Conservation (phyloP, 1,140 invertebrate genomes). For the Drosophila pectinifera region DNA sequence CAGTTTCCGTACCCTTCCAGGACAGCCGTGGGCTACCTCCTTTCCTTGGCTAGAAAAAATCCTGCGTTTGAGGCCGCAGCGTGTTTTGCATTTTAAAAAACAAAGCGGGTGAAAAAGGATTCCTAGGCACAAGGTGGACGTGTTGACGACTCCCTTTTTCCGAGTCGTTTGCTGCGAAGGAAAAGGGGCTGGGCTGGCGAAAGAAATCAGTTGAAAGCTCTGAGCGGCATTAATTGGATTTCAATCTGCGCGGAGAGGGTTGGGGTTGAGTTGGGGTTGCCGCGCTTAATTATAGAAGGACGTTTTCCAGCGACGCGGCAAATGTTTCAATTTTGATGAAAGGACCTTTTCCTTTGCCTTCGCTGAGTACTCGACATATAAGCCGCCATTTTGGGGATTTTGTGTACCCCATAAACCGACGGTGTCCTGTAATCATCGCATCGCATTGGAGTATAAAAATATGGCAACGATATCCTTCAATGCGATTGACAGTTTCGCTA, state of each 20-base stretch:
- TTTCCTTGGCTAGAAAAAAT: constrained; percentile 45
- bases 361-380: constrained; percentile 51
- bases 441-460: too few species aligned
- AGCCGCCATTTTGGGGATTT: constrained; percentile 56
- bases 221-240: constrained; percentile 78
- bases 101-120: constrained; percentile 10
- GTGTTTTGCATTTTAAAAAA: constrained; percentile 71
- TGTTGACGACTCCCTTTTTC: constrained; percentile 54
- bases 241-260: constrained; percentile 57
- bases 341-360: constrained; percentile 23
- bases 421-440: too few species aligned
- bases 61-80: constrained; percentile 72
- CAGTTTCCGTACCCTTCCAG: constrained; percentile 63
- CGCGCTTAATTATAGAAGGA: constrained; percentile 73
- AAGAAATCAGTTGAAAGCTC: constrained; percentile 76
- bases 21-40: constrained; percentile 48
- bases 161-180: constrained; percentile 64
- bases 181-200: constrained; percentile 24
- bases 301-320: constrained; percentile 66
- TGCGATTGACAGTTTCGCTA: constrained; percentile 66
- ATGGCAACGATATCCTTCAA: constrained; percentile 1
- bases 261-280: constrained; percentile 53
- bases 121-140: constrained; percentile 43
- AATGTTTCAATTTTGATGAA: constrained; percentile 74
- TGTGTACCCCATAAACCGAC: neutral